Evolutionary conservation across 2,113 vertebrate genomes (phyloP), one percentile per base, ranked within the genome.

Genomic region (Menura novaehollandiae): DNA sequence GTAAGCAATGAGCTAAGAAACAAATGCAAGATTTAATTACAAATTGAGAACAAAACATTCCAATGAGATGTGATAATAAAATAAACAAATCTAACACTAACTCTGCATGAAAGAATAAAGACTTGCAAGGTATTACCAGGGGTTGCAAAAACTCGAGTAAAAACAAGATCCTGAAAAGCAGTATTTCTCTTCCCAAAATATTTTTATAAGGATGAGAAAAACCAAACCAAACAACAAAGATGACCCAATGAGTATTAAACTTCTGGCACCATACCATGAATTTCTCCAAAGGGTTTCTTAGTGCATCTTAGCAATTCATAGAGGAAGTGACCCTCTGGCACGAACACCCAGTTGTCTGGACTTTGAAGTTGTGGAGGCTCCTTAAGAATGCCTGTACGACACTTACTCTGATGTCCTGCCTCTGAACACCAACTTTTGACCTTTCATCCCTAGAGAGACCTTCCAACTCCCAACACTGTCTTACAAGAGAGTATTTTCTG

Each of bases 281-380:
- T 83, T 89, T 91, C 88, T 89, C 94, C 46, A 78, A 96, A 93
- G 52, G 21, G 63, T 93, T 90, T 76, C 91, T 82, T 55, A 76
- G 64, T 53, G 96, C 94, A 90, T 87, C 55, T 43, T 68, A 86
- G 96, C 76, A 87, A 95, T 90, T 97, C 79, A 76, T 74, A 82
- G 91, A 97, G 97, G 97, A 98, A 97, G 93, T 96, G 96, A 96
- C 95, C 96, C 91, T 84, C 86, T 87, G 95, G 87, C 89, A 93
- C 5, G 13, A 77, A 81, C 79, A 93, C 72, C 88, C 94, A 92
- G 93, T 46, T 93, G 89, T 88, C 95, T 93, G 89, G 35, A 46
- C 96, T 97, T 97, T 98, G 97, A 98, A 97, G 97, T 95, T 67
- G 28, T 6, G 10, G 74, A 95, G 59, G 39, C 64, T 97, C 85